Evolutionary conservation across 2,113 vertebrate genomes (phyloP), one percentile per base, ranked within the genome.

Genomic region (Zosterops lateralis): DNA sequence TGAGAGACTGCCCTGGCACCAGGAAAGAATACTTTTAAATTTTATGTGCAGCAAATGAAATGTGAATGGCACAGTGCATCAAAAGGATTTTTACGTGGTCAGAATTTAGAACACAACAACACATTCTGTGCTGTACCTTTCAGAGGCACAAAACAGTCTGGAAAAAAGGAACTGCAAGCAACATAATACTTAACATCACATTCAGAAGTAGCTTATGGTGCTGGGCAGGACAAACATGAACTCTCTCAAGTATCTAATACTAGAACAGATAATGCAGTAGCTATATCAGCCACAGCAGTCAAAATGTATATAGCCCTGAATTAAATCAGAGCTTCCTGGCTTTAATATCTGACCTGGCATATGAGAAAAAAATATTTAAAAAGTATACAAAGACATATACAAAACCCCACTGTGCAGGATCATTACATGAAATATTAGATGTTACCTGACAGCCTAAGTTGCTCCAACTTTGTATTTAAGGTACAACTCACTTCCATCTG

Each of bases 331-430:
- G 29, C 4, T 83, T 79, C 28, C n/a, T 14, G 56, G 3, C 7
- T 73, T 17, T 14, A 62, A 28, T 7, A 66, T 10, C 28, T 79
- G 44, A 54, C 11, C 29, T 25, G 6, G 25, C 12, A 48, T n/a
- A 58, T 9, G 21, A 65, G 9, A 51, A 47, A 70, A 45, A 48
- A 15, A 24, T 24, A 48, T 32, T n/a, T 12, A 4, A 25, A 25
- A 82, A 48, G 7, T 10, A 83, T 8, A 78, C 6, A 53, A 86
- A 74, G 12, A n/a, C 29, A 68, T 7, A 58, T n/a, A 12, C 5
- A 0, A 25, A 25, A 1, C 0, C 1, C 2, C 9, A 44, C 15
- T 22, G 4, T 38, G 7, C 2, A 5, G 8, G 31, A 18, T 34
- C 20, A 53, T 9, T 34, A 50, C 31, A 82, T 1, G 3, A n/a